Conservation (phyloP, 2,888 invertebrate species). For the Bembecia ichneumoniformis region DNA sequence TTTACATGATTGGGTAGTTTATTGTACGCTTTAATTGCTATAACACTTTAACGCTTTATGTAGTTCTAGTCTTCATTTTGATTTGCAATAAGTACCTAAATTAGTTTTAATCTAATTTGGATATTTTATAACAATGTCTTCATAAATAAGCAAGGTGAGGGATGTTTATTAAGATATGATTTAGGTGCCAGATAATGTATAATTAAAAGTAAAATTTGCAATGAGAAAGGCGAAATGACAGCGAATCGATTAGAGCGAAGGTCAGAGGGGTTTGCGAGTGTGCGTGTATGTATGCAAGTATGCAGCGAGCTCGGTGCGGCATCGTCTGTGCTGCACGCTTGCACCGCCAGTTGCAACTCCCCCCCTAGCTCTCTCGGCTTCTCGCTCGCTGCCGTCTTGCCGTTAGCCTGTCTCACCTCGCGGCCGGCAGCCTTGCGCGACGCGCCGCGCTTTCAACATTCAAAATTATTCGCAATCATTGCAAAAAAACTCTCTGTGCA, state of each 20-base stretch:
- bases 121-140: too few relatives aligned
- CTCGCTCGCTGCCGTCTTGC: conserved; percentile 70
- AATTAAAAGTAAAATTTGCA: conserved; percentile 28
- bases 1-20: too few relatives aligned
- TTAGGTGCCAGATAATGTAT: not conserved
- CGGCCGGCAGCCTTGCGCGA: conserved; percentile 73
- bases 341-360: conserved; percentile 72
- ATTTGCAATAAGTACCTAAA: too few relatives aligned
- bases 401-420: conserved; percentile 73
- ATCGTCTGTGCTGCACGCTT: conserved; percentile 72
- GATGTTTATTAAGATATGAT: not conserved
- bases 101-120: too few relatives aligned
- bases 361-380: conserved; percentile 68
- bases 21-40: too few relatives aligned
- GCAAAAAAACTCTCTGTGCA: conserved; percentile 70
- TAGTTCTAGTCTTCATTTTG: too few relatives aligned
- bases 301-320: conserved; percentile 61
- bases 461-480: conserved; percentile 72
- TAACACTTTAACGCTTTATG: too few relatives aligned
- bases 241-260: conserved; percentile 67
- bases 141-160: too few relatives aligned
- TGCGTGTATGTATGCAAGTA: conserved; percentile 69
- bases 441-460: conserved; percentile 72
- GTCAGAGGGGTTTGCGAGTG: conserved; percentile 56
- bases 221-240: conserved; percentile 54